Evolutionary conservation across 2,888 invertebrate species (phyloP), one percentile per base, ranked within the genome.

Genomic region (Perizoma flavofasciatum): DNA sequence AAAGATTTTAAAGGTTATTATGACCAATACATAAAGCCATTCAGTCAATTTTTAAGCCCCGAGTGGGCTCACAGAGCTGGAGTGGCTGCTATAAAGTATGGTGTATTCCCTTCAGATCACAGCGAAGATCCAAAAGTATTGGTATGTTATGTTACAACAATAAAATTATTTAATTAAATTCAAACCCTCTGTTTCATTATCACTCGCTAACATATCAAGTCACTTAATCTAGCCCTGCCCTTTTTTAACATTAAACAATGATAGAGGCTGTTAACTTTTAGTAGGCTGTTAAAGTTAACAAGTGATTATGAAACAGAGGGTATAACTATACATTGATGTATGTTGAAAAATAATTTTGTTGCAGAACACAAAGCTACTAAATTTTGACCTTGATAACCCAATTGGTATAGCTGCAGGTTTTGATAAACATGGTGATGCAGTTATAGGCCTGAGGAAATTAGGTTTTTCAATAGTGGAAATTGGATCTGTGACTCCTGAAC

Each of bases 381-480:
- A 94, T 32, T 92, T 94, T 64, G 83, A 95, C 9, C 94, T 99
- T 63, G 91, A 93, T 55, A 99, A 98, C 90, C 99, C 99, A 0
- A 87, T 99, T 71, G 99, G 99, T n/a, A 95, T 99, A 77, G 99
- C 99, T 34, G 99, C 99, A 59, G 99, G 99, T 5, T 99, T 99
- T 89, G 99, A 99, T 85, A 99, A 99, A 86, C 95, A 99, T 87
- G 99, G 96, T 5, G 98, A 99, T 91, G 98, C 97, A 32, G 93
- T 98, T 2, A 85, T 94, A 73, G 97, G 97, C 0, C 87, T 99
- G 43, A 93, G 94, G 63, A 94, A 95, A 74, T 89, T 98, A 59
- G 99, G 99, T 0, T 99, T 99, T 88, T 97, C 99, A 5, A 97
- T 98, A 84, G 95, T 99, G 32, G 99, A 99, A 94, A 95, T 99